Percentiles rank a stretch among this genome's conserved stretches.
Conservation (phyloP, 2,888 invertebrate genomes). For the Lasioglossum pauxillum region DNA sequence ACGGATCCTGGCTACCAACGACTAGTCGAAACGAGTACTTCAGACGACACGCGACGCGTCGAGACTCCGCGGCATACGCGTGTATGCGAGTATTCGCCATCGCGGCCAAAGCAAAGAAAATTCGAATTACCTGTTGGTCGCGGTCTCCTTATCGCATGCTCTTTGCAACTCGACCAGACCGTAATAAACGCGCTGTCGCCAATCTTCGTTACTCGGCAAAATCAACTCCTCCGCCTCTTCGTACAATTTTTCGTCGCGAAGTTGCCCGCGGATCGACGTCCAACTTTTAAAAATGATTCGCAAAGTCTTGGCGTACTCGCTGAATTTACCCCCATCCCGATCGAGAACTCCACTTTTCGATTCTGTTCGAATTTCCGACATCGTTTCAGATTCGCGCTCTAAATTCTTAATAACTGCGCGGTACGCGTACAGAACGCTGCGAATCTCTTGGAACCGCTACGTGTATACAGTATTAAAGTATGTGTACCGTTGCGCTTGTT, state of each 20-base stretch:
- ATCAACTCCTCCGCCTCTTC: conserved; percentile 86
- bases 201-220: conserved; percentile 89
- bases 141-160: conserved; percentile 79
- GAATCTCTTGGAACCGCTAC: not conserved
- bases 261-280: conserved; percentile 66
- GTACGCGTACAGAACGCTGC: not conserved
- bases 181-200: conserved; percentile 89
- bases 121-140: conserved; percentile 46
- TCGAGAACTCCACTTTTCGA: not conserved
- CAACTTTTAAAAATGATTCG: conserved; percentile 86
- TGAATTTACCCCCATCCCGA: conserved; percentile 87
- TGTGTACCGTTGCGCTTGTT: not conserved
- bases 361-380: conserved; percentile 8
- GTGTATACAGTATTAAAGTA: not conserved
- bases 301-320: conserved; percentile 88
- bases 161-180: conserved; percentile 89
- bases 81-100: not conserved
- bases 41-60: not conserved
- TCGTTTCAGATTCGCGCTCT: not conserved
- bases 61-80: not conserved
- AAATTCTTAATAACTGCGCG: not conserved
- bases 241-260: conserved; percentile 62
- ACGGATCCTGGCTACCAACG: not conserved
- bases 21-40: not conserved
- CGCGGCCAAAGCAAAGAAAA: not conserved